These are phyloP conservation scores for Daphoenositta chrysoptera DNA, from an alignment of 2,113 vertebrate species.

Conservation along the genomic window DNA sequence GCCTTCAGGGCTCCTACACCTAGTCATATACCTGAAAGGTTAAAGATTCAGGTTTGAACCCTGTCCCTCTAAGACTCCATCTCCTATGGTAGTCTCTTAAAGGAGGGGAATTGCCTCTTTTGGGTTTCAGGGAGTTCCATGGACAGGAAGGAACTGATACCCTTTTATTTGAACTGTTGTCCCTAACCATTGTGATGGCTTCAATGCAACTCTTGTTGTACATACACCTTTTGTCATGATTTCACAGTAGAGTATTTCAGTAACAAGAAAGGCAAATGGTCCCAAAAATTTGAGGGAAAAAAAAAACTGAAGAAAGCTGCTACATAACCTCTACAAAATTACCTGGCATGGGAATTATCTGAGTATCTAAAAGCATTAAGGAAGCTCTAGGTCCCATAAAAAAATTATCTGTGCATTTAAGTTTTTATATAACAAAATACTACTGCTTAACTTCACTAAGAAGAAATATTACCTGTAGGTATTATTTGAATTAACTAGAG, in stretches of 20 bases:
- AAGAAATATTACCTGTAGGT: not conserved
- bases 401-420: not conserved
- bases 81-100: not conserved
- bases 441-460: not conserved
- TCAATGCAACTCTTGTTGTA: not conserved
- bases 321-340: not conserved
- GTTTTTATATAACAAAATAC: not conserved
- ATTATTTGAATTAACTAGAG: not conserved
- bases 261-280: not conserved
- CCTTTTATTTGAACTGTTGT: not conserved
- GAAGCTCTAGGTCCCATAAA: not conserved
- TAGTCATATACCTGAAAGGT: not conserved
- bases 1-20: too few relatives aligned
- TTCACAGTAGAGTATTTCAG: not conserved
- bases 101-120: not conserved
- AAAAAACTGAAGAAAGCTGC: not conserved
- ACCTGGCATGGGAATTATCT: not conserved
- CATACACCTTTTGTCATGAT: not conserved
- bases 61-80: not conserved
- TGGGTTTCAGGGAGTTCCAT: rapidly evolving
- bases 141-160: not conserved
- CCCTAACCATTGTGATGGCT: not conserved
- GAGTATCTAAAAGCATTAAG: not conserved
- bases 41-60: not conserved
- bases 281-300: not conserved